Conservation (phyloP, 2,888 invertebrate species). For the Anticlea derivata region DNA sequence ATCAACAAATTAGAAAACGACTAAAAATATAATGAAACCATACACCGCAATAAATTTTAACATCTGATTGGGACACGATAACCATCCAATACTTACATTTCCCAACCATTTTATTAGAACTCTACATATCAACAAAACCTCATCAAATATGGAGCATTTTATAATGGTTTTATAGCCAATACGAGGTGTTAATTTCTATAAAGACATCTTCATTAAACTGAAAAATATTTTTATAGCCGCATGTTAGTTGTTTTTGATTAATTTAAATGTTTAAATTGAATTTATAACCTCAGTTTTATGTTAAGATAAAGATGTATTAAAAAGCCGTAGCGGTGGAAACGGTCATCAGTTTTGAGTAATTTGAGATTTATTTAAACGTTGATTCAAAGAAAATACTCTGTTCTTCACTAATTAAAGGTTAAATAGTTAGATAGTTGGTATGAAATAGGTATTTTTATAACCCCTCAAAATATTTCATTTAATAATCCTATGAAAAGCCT, state of each 20-base stretch:
- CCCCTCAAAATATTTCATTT: no score
- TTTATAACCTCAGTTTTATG: constrained; percentile 47
- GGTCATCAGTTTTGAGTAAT: constrained; percentile 43
- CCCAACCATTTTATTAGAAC: constrained; percentile 20
- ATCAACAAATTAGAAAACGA: not conserved
- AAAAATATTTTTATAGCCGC: constrained; percentile 48
- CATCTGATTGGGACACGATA: constrained; percentile 14
- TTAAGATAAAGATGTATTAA: constrained; percentile 48
- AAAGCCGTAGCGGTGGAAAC: constrained; percentile 38
- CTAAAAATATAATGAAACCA: constrained; percentile 16
- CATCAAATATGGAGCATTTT: constrained; percentile 15
- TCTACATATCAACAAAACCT: not conserved
- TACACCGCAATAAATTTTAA: constrained; percentile 15
- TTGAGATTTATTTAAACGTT: constrained; percentile 23
- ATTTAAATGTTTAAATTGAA: constrained; percentile 39
- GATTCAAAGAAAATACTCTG: not conserved
- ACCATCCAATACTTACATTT: constrained; percentile 7
- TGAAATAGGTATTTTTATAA: no score
- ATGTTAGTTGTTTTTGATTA: constrained; percentile 38
- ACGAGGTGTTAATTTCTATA: constrained; percentile 49
- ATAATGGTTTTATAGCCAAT: constrained; percentile 33
- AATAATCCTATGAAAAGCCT: no score
- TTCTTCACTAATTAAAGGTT: no score
- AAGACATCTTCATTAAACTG: constrained; percentile 46
- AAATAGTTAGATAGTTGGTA: no score